Conservation (phyloP, 2,888 invertebrate species). For the Drosophila falleni region DNA sequence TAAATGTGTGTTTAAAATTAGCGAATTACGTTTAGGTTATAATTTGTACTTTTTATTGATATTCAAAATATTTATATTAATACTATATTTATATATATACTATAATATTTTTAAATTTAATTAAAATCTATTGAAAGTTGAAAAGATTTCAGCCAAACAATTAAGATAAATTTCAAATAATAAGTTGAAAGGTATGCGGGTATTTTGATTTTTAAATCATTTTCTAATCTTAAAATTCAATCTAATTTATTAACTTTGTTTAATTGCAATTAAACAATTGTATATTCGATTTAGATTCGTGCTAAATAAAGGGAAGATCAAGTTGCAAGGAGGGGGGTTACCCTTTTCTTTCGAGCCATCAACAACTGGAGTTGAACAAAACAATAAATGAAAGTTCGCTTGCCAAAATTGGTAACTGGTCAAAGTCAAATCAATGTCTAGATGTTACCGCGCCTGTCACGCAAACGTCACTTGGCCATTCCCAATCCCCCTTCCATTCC, state of each 20-base stretch:
- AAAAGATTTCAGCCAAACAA: no score
- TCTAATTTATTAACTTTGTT: neutral
- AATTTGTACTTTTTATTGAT: no score
- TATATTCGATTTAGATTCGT: neutral
- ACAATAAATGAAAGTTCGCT: slow-evolving; percentile 83
- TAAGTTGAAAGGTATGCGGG: no score
- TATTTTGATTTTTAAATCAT: neutral
- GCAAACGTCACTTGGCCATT: slow-evolving; percentile 66
- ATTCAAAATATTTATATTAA: no score
- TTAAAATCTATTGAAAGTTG: no score
- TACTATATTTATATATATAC: no score
- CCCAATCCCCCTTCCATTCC: neutral
- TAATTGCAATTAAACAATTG: neutral
- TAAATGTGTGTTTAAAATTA: neutral
- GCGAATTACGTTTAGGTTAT: neutral
- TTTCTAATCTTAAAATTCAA: neutral
- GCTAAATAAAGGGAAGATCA: neutral
- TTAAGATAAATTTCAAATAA: no score
- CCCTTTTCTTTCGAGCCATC: slow-evolving; percentile 47
- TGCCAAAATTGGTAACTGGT: slow-evolving; percentile 83
- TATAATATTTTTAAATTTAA: no score
- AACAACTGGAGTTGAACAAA: slow-evolving; percentile 30
- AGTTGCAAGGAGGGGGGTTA: slow-evolving; percentile 20
- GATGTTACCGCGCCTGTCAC: slow-evolving; percentile 70
- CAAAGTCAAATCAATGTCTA: slow-evolving; percentile 61